A percentile compares a stretch with the other conserved stretches of the same genome.
These are phyloP conservation scores for Ia io DNA, from an alignment of 2,113 vertebrate species.

Conservation along the genomic window DNA sequence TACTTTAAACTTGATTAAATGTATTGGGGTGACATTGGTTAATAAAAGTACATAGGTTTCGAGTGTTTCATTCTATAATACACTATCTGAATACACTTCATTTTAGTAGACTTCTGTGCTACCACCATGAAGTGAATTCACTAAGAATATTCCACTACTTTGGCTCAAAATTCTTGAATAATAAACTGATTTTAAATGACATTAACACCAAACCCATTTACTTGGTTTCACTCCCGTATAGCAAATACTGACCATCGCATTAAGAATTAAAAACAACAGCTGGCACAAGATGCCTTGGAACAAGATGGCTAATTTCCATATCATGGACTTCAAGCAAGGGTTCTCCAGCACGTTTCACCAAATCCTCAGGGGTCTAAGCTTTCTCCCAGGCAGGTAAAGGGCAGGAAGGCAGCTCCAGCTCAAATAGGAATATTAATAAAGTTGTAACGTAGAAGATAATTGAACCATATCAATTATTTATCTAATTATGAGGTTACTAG, in stretches of 20 bases:
- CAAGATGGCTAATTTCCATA: conserved; percentile 66
- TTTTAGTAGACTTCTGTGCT: conserved; percentile 26
- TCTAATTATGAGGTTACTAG: conserved; percentile 64
- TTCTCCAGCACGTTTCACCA: background rate
- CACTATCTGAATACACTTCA: background rate
- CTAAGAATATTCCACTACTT: background rate
- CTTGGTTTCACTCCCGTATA: background rate
- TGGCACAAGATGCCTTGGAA: conserved; percentile 61
- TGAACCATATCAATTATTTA: conserved; percentile 73
- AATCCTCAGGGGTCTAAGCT: conserved; percentile 7
- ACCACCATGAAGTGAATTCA: background rate
- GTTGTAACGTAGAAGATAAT: conserved; percentile 58
- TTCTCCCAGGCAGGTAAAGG: conserved; percentile 64
- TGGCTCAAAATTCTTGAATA: conserved; percentile 1
- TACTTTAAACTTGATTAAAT: background rate
- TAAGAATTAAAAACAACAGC: conserved; percentile 69
- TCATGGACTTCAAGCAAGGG: conserved; percentile 19
- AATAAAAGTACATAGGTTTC: background rate
- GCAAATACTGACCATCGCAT: conserved; percentile 45
- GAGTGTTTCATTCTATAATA: background rate
- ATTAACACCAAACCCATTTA: conserved; percentile 8
- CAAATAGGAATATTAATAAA: conserved; percentile 66
- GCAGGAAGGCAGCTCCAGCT: conserved; percentile 47
- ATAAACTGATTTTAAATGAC: conserved; percentile 38
- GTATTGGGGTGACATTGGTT: background rate